Percentiles rank a stretch among this genome's conserved stretches.
These are phyloP conservation scores for Conopomorpha cramerella DNA, from an alignment of 1,140 invertebrate species.

Conservation along the genomic window DNA sequence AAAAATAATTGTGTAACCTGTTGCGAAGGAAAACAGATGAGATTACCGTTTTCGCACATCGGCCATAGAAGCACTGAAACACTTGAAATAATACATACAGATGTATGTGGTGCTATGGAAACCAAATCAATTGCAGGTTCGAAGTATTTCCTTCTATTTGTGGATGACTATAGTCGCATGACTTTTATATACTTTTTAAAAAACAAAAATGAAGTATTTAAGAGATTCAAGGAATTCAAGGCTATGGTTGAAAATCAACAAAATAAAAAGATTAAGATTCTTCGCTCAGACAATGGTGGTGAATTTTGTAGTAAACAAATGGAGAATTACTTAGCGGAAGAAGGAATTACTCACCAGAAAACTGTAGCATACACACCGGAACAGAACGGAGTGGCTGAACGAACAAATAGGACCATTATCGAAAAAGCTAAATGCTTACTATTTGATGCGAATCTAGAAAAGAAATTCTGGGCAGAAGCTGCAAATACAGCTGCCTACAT, in stretches of 20 bases:
- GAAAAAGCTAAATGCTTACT: neutral
- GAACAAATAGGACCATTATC: neutral
- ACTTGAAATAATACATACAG: neutral
- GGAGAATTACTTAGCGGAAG: neutral
- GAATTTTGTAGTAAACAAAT: neutral
- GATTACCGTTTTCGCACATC: neutral
- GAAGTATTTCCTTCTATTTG: neutral
- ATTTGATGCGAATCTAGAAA: neutral
- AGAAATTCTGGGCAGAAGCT: neutral
- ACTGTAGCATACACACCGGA: neutral
- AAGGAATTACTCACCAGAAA: neutral
- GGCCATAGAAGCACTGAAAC: neutral
- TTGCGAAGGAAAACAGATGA: neutral
- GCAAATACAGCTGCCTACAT: neutral
- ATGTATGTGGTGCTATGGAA: neutral
- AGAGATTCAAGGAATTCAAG: neutral
- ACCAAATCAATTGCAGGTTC: neutral
- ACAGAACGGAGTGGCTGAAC: neutral
- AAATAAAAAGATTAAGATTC: neutral
- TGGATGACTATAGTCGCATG: neutral
- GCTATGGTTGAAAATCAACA: neutral
- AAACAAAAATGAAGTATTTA: neutral
- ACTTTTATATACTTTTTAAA: neutral
- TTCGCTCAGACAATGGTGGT: neutral
- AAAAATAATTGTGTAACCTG: neutral